Conservation (phyloP, 2,888 invertebrate species). For the Eristalis arbustorum region DNA sequence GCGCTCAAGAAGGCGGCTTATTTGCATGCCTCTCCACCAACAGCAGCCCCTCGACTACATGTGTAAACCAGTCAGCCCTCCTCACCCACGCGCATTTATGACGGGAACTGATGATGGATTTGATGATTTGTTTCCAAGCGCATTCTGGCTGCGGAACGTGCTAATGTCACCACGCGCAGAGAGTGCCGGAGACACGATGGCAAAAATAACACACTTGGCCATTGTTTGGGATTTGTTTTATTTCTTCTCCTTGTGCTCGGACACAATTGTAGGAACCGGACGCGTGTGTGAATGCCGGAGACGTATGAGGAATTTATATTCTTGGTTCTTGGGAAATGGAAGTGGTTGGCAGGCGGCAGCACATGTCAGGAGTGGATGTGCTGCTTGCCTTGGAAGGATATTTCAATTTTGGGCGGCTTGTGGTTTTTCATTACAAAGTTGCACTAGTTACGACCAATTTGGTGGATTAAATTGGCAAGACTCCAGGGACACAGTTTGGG, state of each 20-base stretch:
- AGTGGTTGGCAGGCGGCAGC: too few relatives aligned
- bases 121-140: conserved; percentile 27
- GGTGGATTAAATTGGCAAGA: too few relatives aligned
- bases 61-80: conserved; percentile 3
- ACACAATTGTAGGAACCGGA: neutral
- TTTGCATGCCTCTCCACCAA: conserved; percentile 49
- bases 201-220: neutral
- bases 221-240: neutral
- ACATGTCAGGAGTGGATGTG: neutral
- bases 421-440: too few relatives aligned
- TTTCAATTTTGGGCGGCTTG: too few relatives aligned
- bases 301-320: neutral
- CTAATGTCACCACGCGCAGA: neutral
- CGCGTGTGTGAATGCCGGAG: neutral
- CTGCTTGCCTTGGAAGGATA: too few relatives aligned
- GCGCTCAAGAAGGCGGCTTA: conserved; percentile 38
- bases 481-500: too few relatives aligned
- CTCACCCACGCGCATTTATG: conserved; percentile 46
- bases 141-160: neutral
- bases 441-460: too few relatives aligned
- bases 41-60: conserved; percentile 18
- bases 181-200: neutral
- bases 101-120: conserved; percentile 36
- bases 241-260: neutral
- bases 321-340: neutral